Evolutionary conservation across 2,888 invertebrate species (phyloP).

Genomic region (Pachycephus smyrnensis): DNA sequence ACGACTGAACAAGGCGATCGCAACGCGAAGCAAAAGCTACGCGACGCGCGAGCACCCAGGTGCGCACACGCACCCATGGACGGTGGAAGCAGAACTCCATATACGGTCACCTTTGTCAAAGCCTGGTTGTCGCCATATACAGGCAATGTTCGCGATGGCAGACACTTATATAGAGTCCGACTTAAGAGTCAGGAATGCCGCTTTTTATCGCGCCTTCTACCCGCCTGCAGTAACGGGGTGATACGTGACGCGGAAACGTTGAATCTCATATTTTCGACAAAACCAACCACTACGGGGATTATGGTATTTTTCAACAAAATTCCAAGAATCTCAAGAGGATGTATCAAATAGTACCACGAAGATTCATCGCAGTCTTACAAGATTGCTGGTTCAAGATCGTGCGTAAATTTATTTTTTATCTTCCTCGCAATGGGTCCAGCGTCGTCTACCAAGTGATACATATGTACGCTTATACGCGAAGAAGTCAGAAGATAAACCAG

Average conservation of each 20-base stretch:
- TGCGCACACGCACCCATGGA: constrained; percentile 46
- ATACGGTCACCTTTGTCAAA: constrained; percentile 66
- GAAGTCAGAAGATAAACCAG: not conserved
- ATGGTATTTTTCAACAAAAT: not conserved
- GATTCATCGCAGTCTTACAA: not conserved
- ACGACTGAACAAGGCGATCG: constrained; percentile 26
- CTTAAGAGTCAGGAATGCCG: constrained; percentile 63
- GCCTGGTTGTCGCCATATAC: constrained; percentile 65
- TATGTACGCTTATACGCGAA: not conserved
- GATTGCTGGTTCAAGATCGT: not conserved
- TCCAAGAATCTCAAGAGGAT: not conserved
- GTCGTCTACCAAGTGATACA: not conserved
- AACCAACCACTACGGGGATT: not conserved
- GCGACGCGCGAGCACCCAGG: constrained; percentile 29
- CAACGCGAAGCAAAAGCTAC: constrained; percentile 28
- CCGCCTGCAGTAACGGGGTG: constrained; percentile 32
- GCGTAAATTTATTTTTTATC: not conserved
- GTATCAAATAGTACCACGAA: not conserved
- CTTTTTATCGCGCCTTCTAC: constrained; percentile 58
- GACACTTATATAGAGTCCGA: constrained; percentile 64
- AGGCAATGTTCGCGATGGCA: constrained; percentile 65
- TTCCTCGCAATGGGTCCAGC: not conserved
- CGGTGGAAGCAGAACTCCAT: constrained; percentile 63
- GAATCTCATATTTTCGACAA: not conserved
- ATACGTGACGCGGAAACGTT: not conserved